These are phyloP conservation scores for Dilophus febrilis DNA, from an alignment of 2,888 invertebrate genomes.

Conservation along the genomic window DNA sequence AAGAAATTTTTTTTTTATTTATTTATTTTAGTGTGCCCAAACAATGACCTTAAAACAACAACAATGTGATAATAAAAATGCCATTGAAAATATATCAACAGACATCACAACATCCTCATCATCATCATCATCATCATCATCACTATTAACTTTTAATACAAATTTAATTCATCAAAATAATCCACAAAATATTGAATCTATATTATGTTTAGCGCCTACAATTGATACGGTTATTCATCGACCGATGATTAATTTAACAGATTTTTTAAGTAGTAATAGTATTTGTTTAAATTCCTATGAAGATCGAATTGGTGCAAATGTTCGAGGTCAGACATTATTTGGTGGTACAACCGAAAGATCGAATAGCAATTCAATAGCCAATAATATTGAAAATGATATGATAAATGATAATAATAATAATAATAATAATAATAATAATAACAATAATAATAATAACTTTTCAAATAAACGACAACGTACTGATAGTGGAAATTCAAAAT, in stretches of 20 bases:
- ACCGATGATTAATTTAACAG: constrained; percentile 55
- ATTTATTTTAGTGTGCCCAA: constrained; percentile 4
- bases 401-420: too few species aligned
- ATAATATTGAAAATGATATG: too few species aligned
- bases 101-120: too few species aligned
- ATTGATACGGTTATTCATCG: constrained; percentile 47
- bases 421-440: constrained; percentile 15
- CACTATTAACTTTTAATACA: not conserved
- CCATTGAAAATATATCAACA: not conserved
- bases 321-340: constrained; percentile 29
- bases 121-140: too few species aligned
- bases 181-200: constrained; percentile 14
- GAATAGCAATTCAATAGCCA: constrained; percentile 12
- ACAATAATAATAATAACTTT: constrained; percentile 8
- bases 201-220: constrained; percentile 33
- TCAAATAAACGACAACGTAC: constrained; percentile 33
- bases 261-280: constrained; percentile 58
- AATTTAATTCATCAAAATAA: not conserved
- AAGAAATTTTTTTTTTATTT: not conserved
- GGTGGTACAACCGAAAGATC: constrained; percentile 20
- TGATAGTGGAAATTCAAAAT: constrained; percentile 38
- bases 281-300: constrained; percentile 63
- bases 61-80: not conserved
- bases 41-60: not conserved
- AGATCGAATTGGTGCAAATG: constrained; percentile 44